Base-by-base conservation (phyloP, 2,888 invertebrate genomes). In the Himalopsyche kuldschensis region DNA sequence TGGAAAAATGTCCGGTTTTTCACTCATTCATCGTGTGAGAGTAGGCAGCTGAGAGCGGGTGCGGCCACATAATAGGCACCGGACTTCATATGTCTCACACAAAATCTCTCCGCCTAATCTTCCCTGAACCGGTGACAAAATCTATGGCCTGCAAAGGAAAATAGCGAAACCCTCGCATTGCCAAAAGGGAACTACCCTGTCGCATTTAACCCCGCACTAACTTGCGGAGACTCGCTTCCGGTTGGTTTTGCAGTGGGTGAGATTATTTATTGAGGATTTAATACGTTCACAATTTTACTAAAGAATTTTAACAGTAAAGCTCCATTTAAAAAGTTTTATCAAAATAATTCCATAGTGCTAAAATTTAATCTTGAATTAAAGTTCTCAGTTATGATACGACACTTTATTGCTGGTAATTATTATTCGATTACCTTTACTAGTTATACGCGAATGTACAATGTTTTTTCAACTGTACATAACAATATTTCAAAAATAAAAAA, bases 61-160 rank as follows among this genome's bases (percentile, higher is more conserved):
- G 27, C 32, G 63, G 31, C 30, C 24, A 24, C 24, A 55, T 55
- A 55, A 55, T 55, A 55, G 55, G 30, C 35, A 24, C 47, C 46
- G 48, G 76, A 81, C 75, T 81, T 47, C 81, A 81, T 81, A 75
- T 75, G 75, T 81, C 75, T 17, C 48, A 11, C 48, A 24, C 30
- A n/a, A 81, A 46, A 76, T 76, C 79, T 75, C 55, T 55, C 55
- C 24, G 55, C 75, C 75, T 75, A 75, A 75, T 75, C 75, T 75
- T 75, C 75, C 75, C 75, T 20, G 30, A 75, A 27, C 75, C 75
- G 75, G 55, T 75, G 75, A 75, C 55, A 55, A 32, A 75, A 75
- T 32, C 31, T 75, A 75, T 75, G 75, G 32, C 3, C 32, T 32
- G 75, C 30, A 75, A 27, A 32, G 75, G 75, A 32, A 30, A 32